Conservation (phyloP, 2,113 vertebrate species). For the Pyrgilauda ruficollis region DNA sequence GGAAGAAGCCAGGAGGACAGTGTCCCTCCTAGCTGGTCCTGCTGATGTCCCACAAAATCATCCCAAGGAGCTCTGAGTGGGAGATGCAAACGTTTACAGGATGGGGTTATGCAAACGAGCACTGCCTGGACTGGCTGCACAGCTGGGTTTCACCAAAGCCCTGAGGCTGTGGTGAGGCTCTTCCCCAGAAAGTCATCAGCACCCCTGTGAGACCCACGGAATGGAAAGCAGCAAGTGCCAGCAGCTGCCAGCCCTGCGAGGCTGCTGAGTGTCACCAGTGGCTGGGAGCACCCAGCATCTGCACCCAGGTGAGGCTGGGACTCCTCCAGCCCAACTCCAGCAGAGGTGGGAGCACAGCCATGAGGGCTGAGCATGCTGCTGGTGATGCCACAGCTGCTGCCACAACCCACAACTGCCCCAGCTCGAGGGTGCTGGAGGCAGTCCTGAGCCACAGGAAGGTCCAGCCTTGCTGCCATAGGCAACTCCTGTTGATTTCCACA, state of each 20-base stretch:
- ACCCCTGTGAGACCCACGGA: rapidly evolving
- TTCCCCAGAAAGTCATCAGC: not conserved
- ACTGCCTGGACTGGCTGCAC: not conserved
- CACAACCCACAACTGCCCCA: not conserved
- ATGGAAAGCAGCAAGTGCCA: not conserved
- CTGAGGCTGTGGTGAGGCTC: not conserved
- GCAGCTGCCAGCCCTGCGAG: rapidly evolving
- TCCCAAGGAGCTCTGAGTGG: not conserved
- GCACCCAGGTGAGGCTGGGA: not conserved
- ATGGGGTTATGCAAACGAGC: rapidly evolving
- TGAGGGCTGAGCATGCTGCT: not conserved
- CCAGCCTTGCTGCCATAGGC: not conserved
- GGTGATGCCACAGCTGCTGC: not conserved
- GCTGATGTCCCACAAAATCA: not conserved
- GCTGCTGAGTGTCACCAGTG: rapidly evolving
- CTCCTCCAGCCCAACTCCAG: not conserved
- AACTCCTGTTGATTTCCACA: not conserved
- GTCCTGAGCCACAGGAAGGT: not conserved
- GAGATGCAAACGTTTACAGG: not conserved
- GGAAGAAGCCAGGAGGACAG: not conserved
- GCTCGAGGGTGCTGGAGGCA: not conserved
- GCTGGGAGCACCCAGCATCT: not conserved
- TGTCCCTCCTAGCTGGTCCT: not conserved
- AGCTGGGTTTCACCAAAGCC: not conserved
- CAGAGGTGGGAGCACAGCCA: rapidly evolving